Evolutionary conservation across 2,113 vertebrate genomes (phyloP).

Genomic region (Copsychus sechellarum): DNA sequence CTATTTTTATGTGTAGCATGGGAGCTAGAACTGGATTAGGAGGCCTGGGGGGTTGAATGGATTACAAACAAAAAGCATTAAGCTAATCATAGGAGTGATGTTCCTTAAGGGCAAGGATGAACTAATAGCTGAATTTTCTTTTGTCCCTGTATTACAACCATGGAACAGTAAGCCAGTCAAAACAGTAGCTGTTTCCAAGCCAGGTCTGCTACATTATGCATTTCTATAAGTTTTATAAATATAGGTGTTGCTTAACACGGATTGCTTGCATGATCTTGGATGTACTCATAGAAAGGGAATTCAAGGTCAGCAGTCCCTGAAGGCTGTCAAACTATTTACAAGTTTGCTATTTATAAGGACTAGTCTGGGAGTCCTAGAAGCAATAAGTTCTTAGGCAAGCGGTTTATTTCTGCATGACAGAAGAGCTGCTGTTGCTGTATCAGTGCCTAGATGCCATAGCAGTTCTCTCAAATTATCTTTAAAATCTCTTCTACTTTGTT

Average conservation of each 20-base stretch:
- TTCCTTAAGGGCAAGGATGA: slow-evolving; percentile 2
- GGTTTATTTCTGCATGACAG: slow-evolving; percentile 39
- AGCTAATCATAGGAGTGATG: background rate
- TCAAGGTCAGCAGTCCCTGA: slow-evolving; percentile 66
- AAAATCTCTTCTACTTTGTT: background rate
- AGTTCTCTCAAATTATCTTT: slow-evolving; percentile 3
- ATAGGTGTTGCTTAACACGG: slow-evolving; percentile 37
- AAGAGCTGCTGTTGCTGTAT: background rate
- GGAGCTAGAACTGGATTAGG: slow-evolving; percentile 23
- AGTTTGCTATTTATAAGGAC: slow-evolving; percentile 72
- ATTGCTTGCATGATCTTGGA: slow-evolving; percentile 36
- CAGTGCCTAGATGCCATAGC: background rate
- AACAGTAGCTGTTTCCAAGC: slow-evolving; percentile 29
- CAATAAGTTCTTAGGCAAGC: slow-evolving; percentile 48
- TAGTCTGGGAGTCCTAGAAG: slow-evolving; percentile 61
- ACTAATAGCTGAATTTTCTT: slow-evolving; percentile 7
- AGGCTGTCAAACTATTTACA: slow-evolving; percentile 69
- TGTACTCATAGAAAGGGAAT: slow-evolving; percentile 47
- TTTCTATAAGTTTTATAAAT: slow-evolving; percentile 66
- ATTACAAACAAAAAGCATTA: slow-evolving; percentile 38
- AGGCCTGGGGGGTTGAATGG: background rate
- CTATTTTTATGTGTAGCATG: background rate
- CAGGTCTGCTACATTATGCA: slow-evolving; percentile 41
- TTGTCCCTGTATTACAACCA: background rate
- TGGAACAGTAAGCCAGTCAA: background rate